These are phyloP conservation scores for Phaedon cochleariae DNA, from an alignment of 2,888 invertebrate genomes.

Conservation along the genomic window DNA sequence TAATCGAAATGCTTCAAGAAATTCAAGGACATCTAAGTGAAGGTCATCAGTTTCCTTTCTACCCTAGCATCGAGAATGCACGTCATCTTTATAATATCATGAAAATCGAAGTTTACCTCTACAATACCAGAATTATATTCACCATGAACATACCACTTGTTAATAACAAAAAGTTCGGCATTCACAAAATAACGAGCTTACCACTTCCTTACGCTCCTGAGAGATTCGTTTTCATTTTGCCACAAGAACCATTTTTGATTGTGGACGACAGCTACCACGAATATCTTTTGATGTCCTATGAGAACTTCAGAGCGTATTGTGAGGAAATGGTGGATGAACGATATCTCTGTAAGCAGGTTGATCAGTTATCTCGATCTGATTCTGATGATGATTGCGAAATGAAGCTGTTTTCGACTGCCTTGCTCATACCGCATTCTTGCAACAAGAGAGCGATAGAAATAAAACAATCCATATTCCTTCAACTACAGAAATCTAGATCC, in stretches of 20 bases:
- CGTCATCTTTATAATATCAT: conserved; percentile 20
- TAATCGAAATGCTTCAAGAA: conserved; percentile 21
- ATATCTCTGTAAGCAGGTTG: conserved; percentile 20
- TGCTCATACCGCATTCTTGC: conserved; percentile 12
- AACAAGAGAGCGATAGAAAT: conserved; percentile 12
- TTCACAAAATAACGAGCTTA: conserved; percentile 25
- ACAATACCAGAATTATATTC: conserved; percentile 22
- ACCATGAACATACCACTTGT: conserved; percentile 20
- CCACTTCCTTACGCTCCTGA: conserved; percentile 1
- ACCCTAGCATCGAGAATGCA: conserved; percentile 25
- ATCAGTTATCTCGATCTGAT: not conserved
- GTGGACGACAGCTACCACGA: conserved; percentile 21
- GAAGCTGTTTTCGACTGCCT: conserved; percentile 10
- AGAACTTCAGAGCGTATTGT: conserved; percentile 17
- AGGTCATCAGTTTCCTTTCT: conserved; percentile 20
- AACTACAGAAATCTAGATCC: conserved; percentile 16
- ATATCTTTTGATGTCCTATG: conserved; percentile 12
- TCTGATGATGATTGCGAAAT: conserved; percentile 17
- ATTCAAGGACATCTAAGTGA: conserved; percentile 15
- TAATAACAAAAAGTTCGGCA: conserved; percentile 12
- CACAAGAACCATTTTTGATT: conserved; percentile 20
- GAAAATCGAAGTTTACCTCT: conserved; percentile 19
- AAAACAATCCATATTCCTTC: conserved; percentile 15
- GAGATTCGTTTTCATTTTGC: conserved; percentile 22
- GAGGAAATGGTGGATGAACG: not conserved